Percentiles rank a stretch among this genome's conserved stretches.
Evolutionary conservation across 2,113 vertebrate species (phyloP).

Genomic region (Ceyx melanurus): DNA sequence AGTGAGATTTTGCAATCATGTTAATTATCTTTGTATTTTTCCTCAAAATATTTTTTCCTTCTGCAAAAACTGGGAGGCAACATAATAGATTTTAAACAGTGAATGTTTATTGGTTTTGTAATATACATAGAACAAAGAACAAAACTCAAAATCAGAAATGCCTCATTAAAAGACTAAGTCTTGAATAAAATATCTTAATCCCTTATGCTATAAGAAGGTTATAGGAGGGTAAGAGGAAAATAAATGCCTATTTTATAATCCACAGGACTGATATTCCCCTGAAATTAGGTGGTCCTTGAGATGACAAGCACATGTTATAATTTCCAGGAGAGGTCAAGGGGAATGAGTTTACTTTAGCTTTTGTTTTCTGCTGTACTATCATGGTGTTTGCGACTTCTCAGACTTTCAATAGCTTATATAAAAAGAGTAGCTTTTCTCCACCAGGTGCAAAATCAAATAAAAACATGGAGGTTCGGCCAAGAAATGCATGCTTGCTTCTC

Average conservation of each 20-base stretch:
- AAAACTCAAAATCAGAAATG: neutral
- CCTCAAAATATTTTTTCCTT: neutral
- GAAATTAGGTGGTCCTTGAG: neutral
- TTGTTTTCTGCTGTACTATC: neutral
- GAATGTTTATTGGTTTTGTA: neutral
- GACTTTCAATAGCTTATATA: neutral
- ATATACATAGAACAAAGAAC: neutral
- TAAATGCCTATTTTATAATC: neutral
- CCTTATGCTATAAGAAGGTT: neutral
- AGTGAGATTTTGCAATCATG: neutral
- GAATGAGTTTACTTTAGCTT: neutral
- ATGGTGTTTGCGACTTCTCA: neutral
- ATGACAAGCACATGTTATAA: neutral
- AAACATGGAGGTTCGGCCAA: neutral
- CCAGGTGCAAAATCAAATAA: neutral
- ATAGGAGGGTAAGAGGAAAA: neutral
- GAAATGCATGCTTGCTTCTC: neutral
- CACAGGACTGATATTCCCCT: neutral
- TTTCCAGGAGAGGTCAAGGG: neutral
- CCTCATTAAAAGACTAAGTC: neutral
- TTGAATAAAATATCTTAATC: neutral
- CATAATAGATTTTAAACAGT: neutral
- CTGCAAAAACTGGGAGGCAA: neutral
- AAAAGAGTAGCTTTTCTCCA: neutral
- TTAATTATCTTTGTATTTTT: neutral